Evolutionary conservation across 2,797 vertebrate species (phyloP).

Genomic region (Gastrophryne carolinensis): DNA sequence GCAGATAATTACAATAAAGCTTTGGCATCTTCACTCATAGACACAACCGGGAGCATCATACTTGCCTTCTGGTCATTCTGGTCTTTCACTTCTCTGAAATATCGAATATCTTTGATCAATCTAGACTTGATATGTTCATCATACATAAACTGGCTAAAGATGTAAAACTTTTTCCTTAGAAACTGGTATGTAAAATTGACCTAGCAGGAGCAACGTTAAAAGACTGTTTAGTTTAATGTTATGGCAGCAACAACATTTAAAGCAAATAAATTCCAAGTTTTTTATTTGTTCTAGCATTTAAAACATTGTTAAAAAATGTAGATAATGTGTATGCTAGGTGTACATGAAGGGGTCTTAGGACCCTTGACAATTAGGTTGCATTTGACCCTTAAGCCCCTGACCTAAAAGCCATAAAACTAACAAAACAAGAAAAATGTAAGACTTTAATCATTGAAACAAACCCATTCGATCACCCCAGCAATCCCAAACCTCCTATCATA

Average conservation of each 20-base stretch:
- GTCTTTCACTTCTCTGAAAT: slow-evolving; percentile 97
- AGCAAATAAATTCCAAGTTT: too few relatives aligned
- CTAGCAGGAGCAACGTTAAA: slow-evolving; percentile 70
- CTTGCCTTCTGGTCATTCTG: slow-evolving; percentile 96
- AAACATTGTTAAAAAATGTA: too few relatives aligned
- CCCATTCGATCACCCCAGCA: not conserved
- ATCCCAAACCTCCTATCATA: too few relatives aligned
- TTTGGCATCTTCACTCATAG: not conserved
- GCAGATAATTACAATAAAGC: not conserved
- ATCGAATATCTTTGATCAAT: slow-evolving; percentile 97
- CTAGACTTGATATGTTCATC: slow-evolving; percentile 98
- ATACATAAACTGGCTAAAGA: slow-evolving; percentile 99
- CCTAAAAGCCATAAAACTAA: too few relatives aligned
- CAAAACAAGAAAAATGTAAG: slow-evolving; percentile 9
- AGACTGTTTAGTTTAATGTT: too few relatives aligned
- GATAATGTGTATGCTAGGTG: too few relatives aligned
- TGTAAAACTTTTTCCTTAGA: slow-evolving; percentile 97
- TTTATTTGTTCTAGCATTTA: too few relatives aligned
- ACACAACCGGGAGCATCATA: too few relatives aligned
- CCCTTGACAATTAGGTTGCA: too few relatives aligned
- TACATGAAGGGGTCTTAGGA: too few relatives aligned
- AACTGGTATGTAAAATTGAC: slow-evolving; percentile 99
- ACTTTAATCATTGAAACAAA: not conserved
- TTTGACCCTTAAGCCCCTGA: too few relatives aligned
- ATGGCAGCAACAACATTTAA: too few relatives aligned